Evolutionary conservation across 1,140 invertebrate genomes (phyloP).

Genomic region (Ptiloglossa arizonensis): DNA sequence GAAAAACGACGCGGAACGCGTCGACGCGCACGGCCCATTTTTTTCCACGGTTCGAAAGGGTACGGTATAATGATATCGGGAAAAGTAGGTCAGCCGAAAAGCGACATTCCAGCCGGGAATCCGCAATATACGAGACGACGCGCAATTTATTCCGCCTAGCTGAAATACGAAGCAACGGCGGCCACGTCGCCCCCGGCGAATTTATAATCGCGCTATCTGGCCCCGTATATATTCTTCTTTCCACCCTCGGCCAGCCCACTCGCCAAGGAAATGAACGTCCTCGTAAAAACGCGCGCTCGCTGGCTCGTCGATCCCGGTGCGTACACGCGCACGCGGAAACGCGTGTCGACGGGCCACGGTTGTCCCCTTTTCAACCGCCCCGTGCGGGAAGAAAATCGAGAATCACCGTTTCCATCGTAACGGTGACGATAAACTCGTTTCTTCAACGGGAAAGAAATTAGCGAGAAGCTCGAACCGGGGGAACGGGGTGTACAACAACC

Average conservation of each 20-base stretch:
- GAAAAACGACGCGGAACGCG: too few species aligned
- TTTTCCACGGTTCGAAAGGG: background rate
- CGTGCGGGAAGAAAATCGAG: too few species aligned
- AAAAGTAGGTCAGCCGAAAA: slow-evolving; percentile 19
- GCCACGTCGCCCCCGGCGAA: background rate
- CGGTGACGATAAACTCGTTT: too few species aligned
- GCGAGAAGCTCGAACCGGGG: background rate
- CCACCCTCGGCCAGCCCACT: too few species aligned
- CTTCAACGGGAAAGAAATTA: slow-evolving; percentile 1
- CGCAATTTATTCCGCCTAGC: slow-evolving; percentile 25
- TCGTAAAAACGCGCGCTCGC: background rate
- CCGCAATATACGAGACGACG: slow-evolving; percentile 6
- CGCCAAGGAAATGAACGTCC: background rate
- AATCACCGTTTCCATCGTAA: too few species aligned
- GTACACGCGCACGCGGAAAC: too few species aligned
- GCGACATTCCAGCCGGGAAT: slow-evolving; percentile 14
- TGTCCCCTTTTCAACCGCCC: too few species aligned
- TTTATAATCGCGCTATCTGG: slow-evolving; percentile 31
- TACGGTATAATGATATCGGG: background rate
- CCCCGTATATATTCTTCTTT: background rate
- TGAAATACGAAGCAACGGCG: slow-evolving; percentile 25
- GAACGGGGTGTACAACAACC: slow-evolving; percentile 16
- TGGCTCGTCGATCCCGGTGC: too few species aligned
- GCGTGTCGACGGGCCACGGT: too few species aligned
- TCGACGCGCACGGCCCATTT: background rate